Conservation (phyloP, 2,888 invertebrate genomes). For the Drosophila emarginata region DNA sequence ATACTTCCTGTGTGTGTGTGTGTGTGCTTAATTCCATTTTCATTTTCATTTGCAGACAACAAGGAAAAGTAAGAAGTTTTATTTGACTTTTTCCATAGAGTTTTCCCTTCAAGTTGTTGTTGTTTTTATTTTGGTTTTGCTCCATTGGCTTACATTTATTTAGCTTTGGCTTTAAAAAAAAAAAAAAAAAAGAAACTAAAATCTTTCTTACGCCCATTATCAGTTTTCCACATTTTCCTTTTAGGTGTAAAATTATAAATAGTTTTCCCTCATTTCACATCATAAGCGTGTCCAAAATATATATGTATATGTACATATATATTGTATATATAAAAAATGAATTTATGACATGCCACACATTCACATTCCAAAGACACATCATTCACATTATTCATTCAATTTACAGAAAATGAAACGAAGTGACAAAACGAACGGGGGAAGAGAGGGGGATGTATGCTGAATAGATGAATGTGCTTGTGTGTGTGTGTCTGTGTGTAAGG, state of each 20-base stretch:
- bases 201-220: neutral
- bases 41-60: conserved; percentile 58
- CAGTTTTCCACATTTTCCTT: neutral
- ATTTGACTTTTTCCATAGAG: conserved; percentile 56
- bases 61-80: conserved; percentile 35
- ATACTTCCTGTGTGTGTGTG: conserved; percentile 8
- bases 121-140: conserved; percentile 32
- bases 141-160: conserved; percentile 51
- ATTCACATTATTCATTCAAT: conserved; percentile 43
- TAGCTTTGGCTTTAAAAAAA: neutral
- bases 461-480: too few species aligned
- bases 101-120: conserved; percentile 18
- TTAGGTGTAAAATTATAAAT: conserved; percentile 57
- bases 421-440: neutral
- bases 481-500: neutral
- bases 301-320: conserved; percentile 4
- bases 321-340: too few species aligned
- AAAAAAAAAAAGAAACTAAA: conserved; percentile 2
- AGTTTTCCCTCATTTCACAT: conserved; percentile 52
- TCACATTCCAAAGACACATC: conserved; percentile 51
- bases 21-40: conserved; percentile 76
- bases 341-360: conserved; percentile 57
- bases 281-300: conserved; percentile 26
- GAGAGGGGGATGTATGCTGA: neutral
- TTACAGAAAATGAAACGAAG: neutral